Base-by-base conservation (phyloP, 2,888 invertebrate species). In the Ichneumoninae sp. region DNA sequence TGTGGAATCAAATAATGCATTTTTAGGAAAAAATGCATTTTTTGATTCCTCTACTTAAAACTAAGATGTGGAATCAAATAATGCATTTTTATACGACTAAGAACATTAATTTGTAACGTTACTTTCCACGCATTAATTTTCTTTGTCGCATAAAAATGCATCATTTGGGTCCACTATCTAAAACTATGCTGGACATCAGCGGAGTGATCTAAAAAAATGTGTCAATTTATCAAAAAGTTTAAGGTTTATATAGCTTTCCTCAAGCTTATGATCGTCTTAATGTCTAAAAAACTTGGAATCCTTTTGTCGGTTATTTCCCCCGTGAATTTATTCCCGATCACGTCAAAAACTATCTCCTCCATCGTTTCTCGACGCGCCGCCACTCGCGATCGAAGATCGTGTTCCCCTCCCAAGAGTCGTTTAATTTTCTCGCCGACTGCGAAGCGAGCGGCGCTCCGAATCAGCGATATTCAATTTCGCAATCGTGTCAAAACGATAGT, bases 401-500 rank as follows among this genome's bases (percentile, higher is more conserved):
- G 40, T n/a, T 26, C 16, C 22, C 57, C 5, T 57, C n/a, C 13
- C 33, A 6, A 33, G 22, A 71, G 52, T 70, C 70, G 33, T 60
- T 79, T 47, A 50, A 33, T 79, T 79, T 52, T 52, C 70, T 65
- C 30, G 54, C 8, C 19, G 26, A 33, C 74, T 33, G 36, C 63
- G 26, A 66, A 44, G 13, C n/a, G 13, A 4, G 44, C 0, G 16
- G 16, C 16, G 44, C 40, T 54, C 19, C 7, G 50, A 30, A 30
- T 69, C 69, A 78, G 44, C 57, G 40, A 54, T 81, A 50, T 75
- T 74, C 57, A 66, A 78, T 81, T 66, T 83, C 47, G 60, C 77
- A 82, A 83, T 71, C 86, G 85, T 87, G 83, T 79, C 70, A 79
- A 81, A 85, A 81, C 66, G 78, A 70, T 81, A 71, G 77, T 85